A percentile compares a stretch with the other conserved stretches of the same genome.
phyloP scores from a whole-genome alignment of 1,140 invertebrate genomes.

The Berghia stephanieae region DNA sequence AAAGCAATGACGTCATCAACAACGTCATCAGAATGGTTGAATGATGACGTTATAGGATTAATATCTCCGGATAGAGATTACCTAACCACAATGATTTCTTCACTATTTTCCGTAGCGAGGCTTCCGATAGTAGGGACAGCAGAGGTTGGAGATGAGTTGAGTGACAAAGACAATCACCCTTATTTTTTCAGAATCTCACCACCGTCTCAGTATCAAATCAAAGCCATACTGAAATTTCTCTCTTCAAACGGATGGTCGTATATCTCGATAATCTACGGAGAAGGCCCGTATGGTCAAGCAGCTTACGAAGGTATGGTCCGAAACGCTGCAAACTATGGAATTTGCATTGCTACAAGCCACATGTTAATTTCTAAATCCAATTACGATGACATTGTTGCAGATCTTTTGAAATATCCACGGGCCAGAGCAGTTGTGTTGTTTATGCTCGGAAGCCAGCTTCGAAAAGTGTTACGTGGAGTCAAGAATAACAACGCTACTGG shows the following conservation, averaged over 20 bases:
- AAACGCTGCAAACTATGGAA: neutral
- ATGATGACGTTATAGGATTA: too few relatives aligned
- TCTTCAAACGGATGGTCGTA: constrained; percentile 75
- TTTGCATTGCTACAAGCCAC: neutral
- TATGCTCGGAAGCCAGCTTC: neutral
- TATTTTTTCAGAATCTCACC: constrained; percentile 46
- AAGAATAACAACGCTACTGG: neutral
- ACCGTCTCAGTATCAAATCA: constrained; percentile 68
- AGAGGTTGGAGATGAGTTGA: constrained; percentile 41
- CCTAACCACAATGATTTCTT: too few relatives aligned
- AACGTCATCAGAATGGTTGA: too few relatives aligned
- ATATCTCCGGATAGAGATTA: too few relatives aligned
- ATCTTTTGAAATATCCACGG: neutral
- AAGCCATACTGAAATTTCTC: constrained; percentile 76
- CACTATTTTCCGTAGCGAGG: too few relatives aligned
- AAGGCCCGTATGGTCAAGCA: constrained; percentile 76
- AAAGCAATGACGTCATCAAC: too few relatives aligned
- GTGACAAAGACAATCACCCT: constrained; percentile 36
- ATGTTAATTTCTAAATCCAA: neutral
- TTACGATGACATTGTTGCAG: neutral
- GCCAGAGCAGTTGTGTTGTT: constrained; percentile 3
- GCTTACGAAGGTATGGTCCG: constrained; percentile 3
- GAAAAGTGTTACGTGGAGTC: neutral
- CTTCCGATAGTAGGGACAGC: too few relatives aligned
- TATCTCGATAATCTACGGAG: constrained; percentile 75